Evolutionary conservation across 2,888 invertebrate genomes (phyloP), one percentile per base, ranked within the genome.

Genomic region (Nysson spinosus): DNA sequence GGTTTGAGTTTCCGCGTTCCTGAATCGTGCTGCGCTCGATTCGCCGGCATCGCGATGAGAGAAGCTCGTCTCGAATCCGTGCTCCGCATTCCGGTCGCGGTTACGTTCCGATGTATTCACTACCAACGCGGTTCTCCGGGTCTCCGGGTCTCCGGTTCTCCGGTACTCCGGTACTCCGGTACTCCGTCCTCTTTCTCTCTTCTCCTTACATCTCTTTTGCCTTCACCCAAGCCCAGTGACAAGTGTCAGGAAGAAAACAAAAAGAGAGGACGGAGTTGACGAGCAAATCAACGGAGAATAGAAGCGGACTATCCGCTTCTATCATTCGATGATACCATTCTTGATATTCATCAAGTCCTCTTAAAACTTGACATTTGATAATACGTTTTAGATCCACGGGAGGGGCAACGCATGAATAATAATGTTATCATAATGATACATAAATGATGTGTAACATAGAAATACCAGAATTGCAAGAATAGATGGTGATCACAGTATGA

Each of bases 1-100:
- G 42, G 24, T 47, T 42, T 37, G 52, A 35, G 68, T 70, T 71
- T 75, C 73, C 75, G 75, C 71, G 62, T 73, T 75, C 73, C 75
- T 57, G 61, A 49, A 72, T 56, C 46, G 46, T 34, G 61, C 46
- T 30, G 64, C 52, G 42, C 47, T 61, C 60, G 56, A 46, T 61
- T 60, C 58, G 57, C 16, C 28, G 7, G 51, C 47, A 54, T 42
- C 47, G 28, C 30, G 49, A 46, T 34, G 20, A 43, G 44, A 26
- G 57, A 55, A 51, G 34, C 42, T 57, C 56, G 34, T 39, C 24
- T 43, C 39, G 52, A 54, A 69, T 40, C 56, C 56, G 60, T 52
- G 58, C 50, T 39, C 44, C 46, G 72, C 68, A 66, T 69, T 54
- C 63, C 62, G 39, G 40, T 24, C 58, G 28, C 28, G 34, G 49